These are phyloP conservation scores for Caenorhabditis becei DNA, from an alignment of 2,888 invertebrate genomes.

Conservation along the genomic window DNA sequence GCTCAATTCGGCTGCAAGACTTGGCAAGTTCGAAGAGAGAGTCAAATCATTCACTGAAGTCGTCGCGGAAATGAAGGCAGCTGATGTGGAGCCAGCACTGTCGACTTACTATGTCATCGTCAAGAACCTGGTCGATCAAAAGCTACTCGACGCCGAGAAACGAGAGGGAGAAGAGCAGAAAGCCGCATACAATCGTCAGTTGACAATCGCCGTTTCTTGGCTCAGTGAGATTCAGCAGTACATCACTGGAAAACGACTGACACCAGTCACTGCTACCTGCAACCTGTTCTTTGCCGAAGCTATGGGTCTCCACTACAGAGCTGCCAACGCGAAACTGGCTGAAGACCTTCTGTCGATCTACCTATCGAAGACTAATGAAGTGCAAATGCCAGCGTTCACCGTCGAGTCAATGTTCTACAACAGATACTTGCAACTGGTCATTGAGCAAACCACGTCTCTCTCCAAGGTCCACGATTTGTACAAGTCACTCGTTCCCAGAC, in stretches of 20 bases:
- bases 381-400: conserved; percentile 72
- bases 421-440: conserved; percentile 65
- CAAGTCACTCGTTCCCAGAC: conserved; percentile 70
- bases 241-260: conserved; percentile 50
- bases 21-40: conserved; percentile 41
- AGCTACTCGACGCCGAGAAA: conserved; percentile 38
- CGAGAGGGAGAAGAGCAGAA: conserved; percentile 29
- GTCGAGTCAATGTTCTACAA: conserved; percentile 71
- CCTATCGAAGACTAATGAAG: conserved; percentile 66
- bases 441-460: conserved; percentile 56
- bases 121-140: conserved; percentile 50
- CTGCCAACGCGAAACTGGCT: conserved; percentile 68
- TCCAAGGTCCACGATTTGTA: conserved; percentile 69
- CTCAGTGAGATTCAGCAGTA: conserved; percentile 66
- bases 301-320: conserved; percentile 61
- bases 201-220: conserved; percentile 64
- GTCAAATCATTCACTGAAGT: conserved; percentile 49
- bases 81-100: conserved; percentile 64
- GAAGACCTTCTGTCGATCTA: conserved; percentile 71
- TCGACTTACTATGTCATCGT: conserved; percentile 62
- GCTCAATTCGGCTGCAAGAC: conserved; percentile 45
- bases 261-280: conserved; percentile 37
- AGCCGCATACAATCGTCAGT: conserved; percentile 3
- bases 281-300: conserved; percentile 67
- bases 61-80: conserved; percentile 70